A percentile compares a stretch with the other conserved stretches of the same genome.
Conservation (phyloP, 2,888 invertebrate genomes). For the Antitype chi region DNA sequence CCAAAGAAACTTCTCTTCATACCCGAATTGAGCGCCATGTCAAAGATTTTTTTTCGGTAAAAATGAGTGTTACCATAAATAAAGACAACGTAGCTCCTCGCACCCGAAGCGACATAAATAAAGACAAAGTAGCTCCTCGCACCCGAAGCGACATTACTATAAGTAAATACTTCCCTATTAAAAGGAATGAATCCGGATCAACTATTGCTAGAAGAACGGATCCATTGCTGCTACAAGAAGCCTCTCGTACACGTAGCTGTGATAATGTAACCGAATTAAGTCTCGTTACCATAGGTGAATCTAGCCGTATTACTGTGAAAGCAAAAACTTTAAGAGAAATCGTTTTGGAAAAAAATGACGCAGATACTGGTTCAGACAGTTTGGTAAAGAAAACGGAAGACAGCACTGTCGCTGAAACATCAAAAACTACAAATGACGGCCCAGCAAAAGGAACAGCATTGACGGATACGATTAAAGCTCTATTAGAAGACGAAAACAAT, state of each 20-base stretch:
- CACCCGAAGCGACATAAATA: not conserved
- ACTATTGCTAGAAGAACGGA: not conserved
- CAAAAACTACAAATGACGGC: not conserved
- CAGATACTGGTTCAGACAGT: not conserved
- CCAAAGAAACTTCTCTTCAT: slow-evolving; percentile 1
- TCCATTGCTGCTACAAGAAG: slow-evolving; percentile 4
- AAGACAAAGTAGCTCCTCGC: not conserved
- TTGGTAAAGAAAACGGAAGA: not conserved
- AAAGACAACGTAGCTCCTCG: not conserved
- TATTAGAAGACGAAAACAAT: slow-evolving; percentile 20
- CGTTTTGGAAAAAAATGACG: not conserved
- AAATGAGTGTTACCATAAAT: slow-evolving; percentile 1
- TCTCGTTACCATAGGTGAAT: not conserved
- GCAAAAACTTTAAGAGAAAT: not conserved
- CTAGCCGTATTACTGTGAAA: not conserved
- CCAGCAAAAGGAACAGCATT: not conserved
- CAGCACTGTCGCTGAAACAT: not conserved
- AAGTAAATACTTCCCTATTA: not conserved
- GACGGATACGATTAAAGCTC: not conserved
- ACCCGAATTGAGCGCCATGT: slow-evolving; percentile 2
- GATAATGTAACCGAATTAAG: not conserved
- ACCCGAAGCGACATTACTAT: not conserved
- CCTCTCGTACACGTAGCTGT: not conserved
- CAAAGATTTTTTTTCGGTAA: not conserved
- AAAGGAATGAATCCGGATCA: not conserved